Conservation (phyloP, 2,113 vertebrate genomes). For the Fulica atra region DNA sequence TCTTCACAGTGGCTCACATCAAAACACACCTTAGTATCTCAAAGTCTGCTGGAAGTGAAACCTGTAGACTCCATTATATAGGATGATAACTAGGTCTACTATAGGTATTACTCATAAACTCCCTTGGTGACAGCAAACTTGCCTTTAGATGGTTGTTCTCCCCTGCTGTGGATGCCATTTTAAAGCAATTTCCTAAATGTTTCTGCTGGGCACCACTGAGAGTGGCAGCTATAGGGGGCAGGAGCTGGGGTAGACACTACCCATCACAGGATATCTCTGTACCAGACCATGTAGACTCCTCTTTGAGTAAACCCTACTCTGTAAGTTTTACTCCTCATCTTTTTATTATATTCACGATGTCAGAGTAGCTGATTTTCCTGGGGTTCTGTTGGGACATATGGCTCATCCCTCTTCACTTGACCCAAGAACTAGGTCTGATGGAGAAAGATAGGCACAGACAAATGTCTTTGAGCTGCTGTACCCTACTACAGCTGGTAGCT, state of each 20-base stretch:
- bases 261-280: neutral
- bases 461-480: neutral
- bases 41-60: neutral
- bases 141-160: conserved; percentile 6
- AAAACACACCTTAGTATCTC: neutral
- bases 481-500: neutral
- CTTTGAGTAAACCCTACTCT: neutral
- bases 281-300: neutral
- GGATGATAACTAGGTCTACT: neutral
- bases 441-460: neutral
- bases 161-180: neutral
- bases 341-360: neutral
- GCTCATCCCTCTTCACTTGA: neutral
- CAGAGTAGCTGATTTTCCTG: neutral
- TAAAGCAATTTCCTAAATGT: neutral
- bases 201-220: neutral
- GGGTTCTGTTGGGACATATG: neutral
- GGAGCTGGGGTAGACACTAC: neutral
- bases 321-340: neutral
- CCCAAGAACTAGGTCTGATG: neutral
- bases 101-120: neutral
- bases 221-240: neutral
- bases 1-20: neutral
- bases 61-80: neutral
- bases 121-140: conserved; percentile 13